Evolutionary conservation across 2,888 invertebrate species (phyloP).

Genomic region (Hypsopygia costalis): DNA sequence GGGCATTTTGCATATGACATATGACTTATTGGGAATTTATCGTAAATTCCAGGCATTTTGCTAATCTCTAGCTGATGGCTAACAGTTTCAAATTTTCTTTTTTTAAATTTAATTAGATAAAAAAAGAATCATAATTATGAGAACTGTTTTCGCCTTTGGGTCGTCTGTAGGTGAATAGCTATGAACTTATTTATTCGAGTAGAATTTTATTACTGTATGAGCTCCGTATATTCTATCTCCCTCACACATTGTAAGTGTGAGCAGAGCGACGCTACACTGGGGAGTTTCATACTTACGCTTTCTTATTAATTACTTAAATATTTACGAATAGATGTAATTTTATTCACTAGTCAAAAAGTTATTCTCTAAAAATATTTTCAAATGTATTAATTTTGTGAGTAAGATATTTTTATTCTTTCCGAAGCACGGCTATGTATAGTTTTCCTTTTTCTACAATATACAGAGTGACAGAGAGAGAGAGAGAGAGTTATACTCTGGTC

Average conservation of each 20-base stretch:
- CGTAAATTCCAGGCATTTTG: too few relatives aligned
- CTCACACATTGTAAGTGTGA: conserved; percentile 24
- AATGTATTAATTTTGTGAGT: conserved; percentile 43
- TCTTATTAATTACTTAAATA: conserved; percentile 58
- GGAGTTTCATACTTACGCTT: conserved; percentile 42
- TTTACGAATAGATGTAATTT: conserved; percentile 59
- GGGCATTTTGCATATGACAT: too few relatives aligned
- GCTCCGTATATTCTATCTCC: conserved; percentile 20
- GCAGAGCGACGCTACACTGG: conserved; percentile 19
- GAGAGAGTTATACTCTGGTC: conserved; percentile 11
- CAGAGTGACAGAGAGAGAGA: not conserved
- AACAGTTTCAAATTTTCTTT: too few relatives aligned
- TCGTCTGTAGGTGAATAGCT: conserved; percentile 16
- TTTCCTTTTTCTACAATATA: conserved; percentile 4
- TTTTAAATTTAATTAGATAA: too few relatives aligned
- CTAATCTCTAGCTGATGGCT: too few relatives aligned
- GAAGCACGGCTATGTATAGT: conserved; percentile 13
- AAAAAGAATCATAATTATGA: not conserved
- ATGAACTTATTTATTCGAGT: not conserved
- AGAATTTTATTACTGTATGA: conserved; percentile 16
- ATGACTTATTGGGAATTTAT: too few relatives aligned
- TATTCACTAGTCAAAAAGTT: conserved; percentile 74
- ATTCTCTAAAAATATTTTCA: conserved; percentile 51
- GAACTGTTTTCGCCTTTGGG: not conserved
- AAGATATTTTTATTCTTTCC: conserved; percentile 31